Percentiles rank a stretch among this genome's conserved stretches.
Evolutionary conservation across 92 coral and sea anemone species (phyloP).

Genomic region (Chrysogorgia sp.): DNA sequence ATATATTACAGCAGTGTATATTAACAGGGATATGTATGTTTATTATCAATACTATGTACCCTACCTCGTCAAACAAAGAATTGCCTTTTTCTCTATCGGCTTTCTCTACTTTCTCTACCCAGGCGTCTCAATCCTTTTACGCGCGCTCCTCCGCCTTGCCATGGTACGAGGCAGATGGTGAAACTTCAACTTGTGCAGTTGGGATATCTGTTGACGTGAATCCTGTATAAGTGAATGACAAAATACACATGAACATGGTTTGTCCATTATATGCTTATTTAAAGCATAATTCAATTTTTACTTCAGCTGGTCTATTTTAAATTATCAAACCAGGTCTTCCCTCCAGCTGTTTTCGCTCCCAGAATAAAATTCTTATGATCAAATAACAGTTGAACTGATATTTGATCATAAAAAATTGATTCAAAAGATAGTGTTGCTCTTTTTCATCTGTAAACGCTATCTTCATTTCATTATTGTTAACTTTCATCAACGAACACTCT

Average conservation of each 20-base stretch:
- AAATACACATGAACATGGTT: background rate
- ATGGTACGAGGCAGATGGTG: no score
- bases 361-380: slow-evolving; percentile 75
- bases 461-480: slow-evolving; percentile 69
- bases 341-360: slow-evolving; percentile 82
- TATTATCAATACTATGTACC: no score
- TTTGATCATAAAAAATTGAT: slow-evolving; percentile 65
- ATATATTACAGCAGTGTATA: no score
- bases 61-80: slow-evolving; percentile 92
- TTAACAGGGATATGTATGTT: no score
- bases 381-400: no score
- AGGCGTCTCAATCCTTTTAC: slow-evolving; percentile 73
- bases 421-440: slow-evolving; percentile 71
- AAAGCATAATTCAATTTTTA: no score
- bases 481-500: slow-evolving; percentile 62
- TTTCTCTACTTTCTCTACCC: slow-evolving; percentile 74
- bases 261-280: no score
- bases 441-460: slow-evolving; percentile 68
- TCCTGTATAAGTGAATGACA: slow-evolving; percentile 51
- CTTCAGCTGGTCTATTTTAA: no score
- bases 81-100: slow-evolving; percentile 81
- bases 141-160: no score
- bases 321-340: slow-evolving; percentile 79
- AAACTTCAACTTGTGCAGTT: slow-evolving; percentile 79
- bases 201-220: slow-evolving; percentile 85